A percentile compares a stretch with the other conserved stretches of the same genome.
phyloP scores from a whole-genome alignment of 2,113 vertebrate genomes.

The Indicator indicator region DNA sequence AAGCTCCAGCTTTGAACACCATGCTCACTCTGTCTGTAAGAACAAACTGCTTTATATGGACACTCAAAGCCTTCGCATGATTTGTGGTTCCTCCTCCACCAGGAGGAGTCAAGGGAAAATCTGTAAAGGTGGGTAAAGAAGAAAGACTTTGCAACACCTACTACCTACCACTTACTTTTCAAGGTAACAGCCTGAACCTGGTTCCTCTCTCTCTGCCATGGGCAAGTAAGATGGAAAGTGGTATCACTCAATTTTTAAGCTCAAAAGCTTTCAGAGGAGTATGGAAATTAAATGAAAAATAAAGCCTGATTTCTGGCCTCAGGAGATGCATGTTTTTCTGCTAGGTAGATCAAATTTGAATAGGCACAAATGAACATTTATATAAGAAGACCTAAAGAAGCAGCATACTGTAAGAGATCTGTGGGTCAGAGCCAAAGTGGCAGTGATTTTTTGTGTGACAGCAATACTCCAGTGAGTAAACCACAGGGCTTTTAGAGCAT shows the following conservation, averaged over 20 bases:
- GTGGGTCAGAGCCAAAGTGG: not conserved
- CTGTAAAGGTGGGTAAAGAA: not conserved
- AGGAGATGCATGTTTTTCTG: not conserved
- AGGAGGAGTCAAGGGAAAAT: not conserved
- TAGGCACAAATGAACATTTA: not conserved
- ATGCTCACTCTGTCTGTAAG: not conserved
- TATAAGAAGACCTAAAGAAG: not conserved
- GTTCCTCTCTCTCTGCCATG: not conserved
- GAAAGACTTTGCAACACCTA: not conserved
- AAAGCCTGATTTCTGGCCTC: not conserved
- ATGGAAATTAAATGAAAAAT: not conserved
- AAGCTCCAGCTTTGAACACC: not conserved
- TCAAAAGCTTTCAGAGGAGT: not conserved
- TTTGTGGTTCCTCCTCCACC: fast-evolving
- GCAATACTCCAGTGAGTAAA: not conserved
- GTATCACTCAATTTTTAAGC: not conserved
- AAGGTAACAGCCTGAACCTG: not conserved
- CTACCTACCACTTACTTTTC: not conserved
- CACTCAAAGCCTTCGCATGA: fast-evolving
- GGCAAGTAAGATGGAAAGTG: not conserved
- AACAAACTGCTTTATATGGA: fast-evolving
- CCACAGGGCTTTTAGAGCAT: not conserved
- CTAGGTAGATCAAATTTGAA: not conserved
- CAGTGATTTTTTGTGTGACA: not conserved
- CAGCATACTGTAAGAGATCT: not conserved